A percentile compares a stretch with the other conserved stretches of the same genome.
phyloP scores from a whole-genome alignment of 2,113 vertebrate genomes.

The Forbesichthys agassizii region DNA sequence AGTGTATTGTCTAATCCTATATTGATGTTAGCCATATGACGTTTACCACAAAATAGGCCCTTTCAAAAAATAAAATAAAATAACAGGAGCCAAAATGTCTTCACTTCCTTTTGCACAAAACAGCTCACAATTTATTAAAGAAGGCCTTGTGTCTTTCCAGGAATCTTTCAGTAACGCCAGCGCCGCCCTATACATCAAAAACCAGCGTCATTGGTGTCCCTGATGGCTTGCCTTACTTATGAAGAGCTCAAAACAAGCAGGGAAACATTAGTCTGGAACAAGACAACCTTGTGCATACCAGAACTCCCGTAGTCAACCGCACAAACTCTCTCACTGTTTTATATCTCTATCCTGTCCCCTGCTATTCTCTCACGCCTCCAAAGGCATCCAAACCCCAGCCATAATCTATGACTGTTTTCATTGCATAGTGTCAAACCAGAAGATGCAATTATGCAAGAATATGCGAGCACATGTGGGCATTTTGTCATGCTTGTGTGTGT shows the following conservation, averaged over 20 bases:
- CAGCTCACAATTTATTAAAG: too few relatives aligned
- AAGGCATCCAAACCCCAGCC: constrained; percentile 19
- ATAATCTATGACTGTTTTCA: constrained; percentile 37
- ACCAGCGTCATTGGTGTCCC: neutral
- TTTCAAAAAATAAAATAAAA: too few relatives aligned
- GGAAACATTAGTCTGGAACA: neutral
- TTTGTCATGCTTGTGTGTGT: neutral
- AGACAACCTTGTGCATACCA: neutral
- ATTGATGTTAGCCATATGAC: too few relatives aligned
- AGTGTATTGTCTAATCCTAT: too few relatives aligned
- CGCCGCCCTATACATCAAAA: too few relatives aligned
- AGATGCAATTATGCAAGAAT: constrained; percentile 46
- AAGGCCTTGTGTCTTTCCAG: too few relatives aligned
- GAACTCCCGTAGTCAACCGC: too few relatives aligned
- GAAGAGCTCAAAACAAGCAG: neutral
- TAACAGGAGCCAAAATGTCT: too few relatives aligned
- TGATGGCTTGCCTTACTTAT: neutral
- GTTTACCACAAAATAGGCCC: too few relatives aligned
- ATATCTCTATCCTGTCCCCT: neutral
- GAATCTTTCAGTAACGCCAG: too few relatives aligned
- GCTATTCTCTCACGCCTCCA: neutral
- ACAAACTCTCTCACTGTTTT: neutral
- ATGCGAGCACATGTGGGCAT: neutral
- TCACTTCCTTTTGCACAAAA: too few relatives aligned
- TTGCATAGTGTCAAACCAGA: constrained; percentile 45